A percentile compares a stretch with the other conserved stretches of the same genome.
Conservation (phyloP, 2,888 invertebrate genomes). For the Rotaria magnacalcarata region DNA sequence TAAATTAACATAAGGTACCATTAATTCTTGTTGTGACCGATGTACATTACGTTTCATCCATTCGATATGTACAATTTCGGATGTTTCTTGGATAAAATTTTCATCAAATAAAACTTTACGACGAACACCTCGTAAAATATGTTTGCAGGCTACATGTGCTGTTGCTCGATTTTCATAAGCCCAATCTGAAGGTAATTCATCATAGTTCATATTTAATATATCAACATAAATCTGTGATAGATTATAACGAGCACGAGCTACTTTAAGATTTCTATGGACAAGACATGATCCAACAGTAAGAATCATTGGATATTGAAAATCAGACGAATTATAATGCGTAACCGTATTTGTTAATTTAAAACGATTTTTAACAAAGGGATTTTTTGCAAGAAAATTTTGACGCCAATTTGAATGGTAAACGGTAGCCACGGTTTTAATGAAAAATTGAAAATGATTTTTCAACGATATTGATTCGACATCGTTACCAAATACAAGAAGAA, state of each 20-base stretch:
- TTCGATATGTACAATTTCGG: neutral
- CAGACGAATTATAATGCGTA: neutral
- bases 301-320: slow-evolving; percentile 35
- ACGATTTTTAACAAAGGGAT: slow-evolving; percentile 15
- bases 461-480: neutral
- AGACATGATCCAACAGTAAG: neutral
- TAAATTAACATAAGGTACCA: neutral
- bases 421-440: neutral
- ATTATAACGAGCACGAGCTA: neutral
- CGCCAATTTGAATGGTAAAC: slow-evolving; percentile 6
- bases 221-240: slow-evolving; percentile 3
- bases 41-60: neutral
- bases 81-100: neutral
- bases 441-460: neutral
- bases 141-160: neutral
- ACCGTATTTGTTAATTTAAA: neutral
- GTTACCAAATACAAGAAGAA: neutral
- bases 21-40: neutral
- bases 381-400: neutral
- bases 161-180: neutral
- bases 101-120: neutral
- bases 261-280: slow-evolving; percentile 3
- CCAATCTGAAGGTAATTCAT: slow-evolving; percentile 6
- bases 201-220: slow-evolving; percentile 25
- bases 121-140: neutral